Conservation (phyloP, 2,888 invertebrate species). For the Colletes collaris region DNA sequence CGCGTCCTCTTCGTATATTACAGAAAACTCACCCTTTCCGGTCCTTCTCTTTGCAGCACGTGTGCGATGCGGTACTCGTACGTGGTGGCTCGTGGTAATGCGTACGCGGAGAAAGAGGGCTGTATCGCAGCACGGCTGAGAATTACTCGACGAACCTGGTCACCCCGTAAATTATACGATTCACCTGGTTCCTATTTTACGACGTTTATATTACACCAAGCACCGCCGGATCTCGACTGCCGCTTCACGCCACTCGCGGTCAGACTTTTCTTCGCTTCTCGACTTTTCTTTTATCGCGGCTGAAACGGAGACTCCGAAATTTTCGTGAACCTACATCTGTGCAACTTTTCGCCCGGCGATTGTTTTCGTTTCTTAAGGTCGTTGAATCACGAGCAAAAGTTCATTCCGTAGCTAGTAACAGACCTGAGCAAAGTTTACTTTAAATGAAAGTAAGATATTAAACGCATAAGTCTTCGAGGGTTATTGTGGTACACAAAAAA, state of each 20-base stretch:
- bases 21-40: slow-evolving; percentile 66
- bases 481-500: background rate
- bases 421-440: too few relatives aligned
- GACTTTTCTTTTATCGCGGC: slow-evolving; percentile 41
- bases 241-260: slow-evolving; percentile 55
- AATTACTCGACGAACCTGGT: slow-evolving; percentile 76
- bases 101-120: slow-evolving; percentile 50
- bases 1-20: slow-evolving; percentile 68
- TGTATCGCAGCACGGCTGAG: slow-evolving; percentile 66
- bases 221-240: slow-evolving; percentile 76
- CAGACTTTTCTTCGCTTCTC: slow-evolving; percentile 56
- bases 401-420: too few relatives aligned
- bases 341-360: too few relatives aligned
- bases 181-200: slow-evolving; percentile 83
- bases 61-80: slow-evolving; percentile 72
- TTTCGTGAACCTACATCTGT: slow-evolving; percentile 12
- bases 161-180: slow-evolving; percentile 81
- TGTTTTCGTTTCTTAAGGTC: too few relatives aligned
- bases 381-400: too few relatives aligned
- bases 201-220: slow-evolving; percentile 82
- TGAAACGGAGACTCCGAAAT: slow-evolving; percentile 52
- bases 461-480: too few relatives aligned
- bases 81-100: slow-evolving; percentile 69
- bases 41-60: slow-evolving; percentile 71
- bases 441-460: too few relatives aligned